phyloP scores from a whole-genome alignment of 2,113 vertebrate genomes.

The Elephas maximus region DNA sequence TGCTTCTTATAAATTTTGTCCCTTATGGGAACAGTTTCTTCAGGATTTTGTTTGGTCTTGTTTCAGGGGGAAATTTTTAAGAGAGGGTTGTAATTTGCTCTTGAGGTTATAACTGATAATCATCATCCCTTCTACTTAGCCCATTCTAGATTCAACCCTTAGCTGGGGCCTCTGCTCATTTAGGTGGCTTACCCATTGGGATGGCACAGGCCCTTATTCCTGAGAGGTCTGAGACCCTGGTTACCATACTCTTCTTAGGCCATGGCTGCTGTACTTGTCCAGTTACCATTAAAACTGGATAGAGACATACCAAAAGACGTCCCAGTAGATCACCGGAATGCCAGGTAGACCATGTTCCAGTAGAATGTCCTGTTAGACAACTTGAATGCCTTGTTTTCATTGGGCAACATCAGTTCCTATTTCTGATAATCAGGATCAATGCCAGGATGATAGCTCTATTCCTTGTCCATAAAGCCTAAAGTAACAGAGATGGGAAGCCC shows the following conservation, averaged over 20 bases:
- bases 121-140: not conserved
- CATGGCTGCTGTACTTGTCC: not conserved
- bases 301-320: not conserved
- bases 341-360: no score
- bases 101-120: not conserved
- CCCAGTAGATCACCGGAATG: not conserved
- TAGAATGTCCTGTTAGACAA: no score
- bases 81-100: not conserved
- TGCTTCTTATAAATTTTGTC: no score
- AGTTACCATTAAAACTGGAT: not conserved
- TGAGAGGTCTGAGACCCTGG: not conserved
- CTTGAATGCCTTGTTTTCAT: not conserved
- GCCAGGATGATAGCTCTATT: not conserved
- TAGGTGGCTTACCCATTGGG: not conserved
- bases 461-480: not conserved
- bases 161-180: not conserved
- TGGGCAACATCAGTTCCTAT: not conserved
- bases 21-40: no score
- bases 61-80: not conserved
- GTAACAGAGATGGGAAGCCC: not conserved
- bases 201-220: not conserved
- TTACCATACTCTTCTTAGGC: not conserved
- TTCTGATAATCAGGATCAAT: not conserved
- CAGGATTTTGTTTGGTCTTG: not conserved
- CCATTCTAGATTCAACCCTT: not conserved